Conservation (phyloP, 2,797 vertebrate genomes). For the Pseudochirops corinnae region DNA sequence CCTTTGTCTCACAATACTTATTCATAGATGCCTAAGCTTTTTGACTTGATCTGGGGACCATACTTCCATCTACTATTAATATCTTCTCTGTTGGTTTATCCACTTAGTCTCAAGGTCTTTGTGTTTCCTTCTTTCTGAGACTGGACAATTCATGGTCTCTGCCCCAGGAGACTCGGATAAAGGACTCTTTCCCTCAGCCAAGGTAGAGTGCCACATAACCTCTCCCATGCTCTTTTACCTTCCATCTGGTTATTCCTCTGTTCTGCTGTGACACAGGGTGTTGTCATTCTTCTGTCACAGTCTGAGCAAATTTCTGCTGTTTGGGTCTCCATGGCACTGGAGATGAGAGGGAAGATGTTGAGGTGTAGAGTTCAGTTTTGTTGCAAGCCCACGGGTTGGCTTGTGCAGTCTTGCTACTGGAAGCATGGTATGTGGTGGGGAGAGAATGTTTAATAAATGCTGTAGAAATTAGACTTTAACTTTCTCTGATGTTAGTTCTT, state of each 20-base stretch:
- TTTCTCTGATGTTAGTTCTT: neutral
- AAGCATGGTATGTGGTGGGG: neutral
- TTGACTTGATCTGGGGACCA: neutral
- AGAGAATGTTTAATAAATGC: neutral
- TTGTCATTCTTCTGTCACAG: neutral
- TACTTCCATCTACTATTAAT: neutral
- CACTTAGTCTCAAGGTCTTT: neutral
- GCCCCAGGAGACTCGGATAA: neutral
- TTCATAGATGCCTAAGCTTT: neutral
- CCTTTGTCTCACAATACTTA: constrained; percentile 5
- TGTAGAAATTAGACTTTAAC: neutral
- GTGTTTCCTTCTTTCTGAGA: neutral
- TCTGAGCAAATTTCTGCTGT: neutral
- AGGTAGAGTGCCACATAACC: neutral
- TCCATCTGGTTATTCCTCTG: neutral
- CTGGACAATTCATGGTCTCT: neutral
- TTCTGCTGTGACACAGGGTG: neutral
- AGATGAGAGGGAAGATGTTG: neutral
- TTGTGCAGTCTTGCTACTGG: neutral
- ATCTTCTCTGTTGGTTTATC: neutral
- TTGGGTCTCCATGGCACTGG: neutral
- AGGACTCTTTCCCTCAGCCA: neutral
- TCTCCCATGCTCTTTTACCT: neutral
- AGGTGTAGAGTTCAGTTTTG: neutral
- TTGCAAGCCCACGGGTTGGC: neutral